Evolutionary conservation across 2,888 invertebrate genomes (phyloP).

Genomic region (Shargacucullia verbasci): DNA sequence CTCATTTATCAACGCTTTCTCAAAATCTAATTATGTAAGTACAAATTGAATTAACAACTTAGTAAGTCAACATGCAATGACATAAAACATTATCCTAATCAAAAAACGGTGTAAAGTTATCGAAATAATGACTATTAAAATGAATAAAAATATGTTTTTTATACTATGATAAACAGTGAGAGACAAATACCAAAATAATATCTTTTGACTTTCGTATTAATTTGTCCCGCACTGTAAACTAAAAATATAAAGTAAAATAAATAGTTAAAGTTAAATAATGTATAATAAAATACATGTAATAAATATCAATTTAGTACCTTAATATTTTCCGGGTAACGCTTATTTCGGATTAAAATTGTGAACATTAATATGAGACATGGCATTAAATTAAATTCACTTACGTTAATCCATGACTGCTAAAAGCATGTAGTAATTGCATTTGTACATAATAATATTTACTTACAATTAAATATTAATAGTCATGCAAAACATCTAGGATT

Average conservation of each 20-base stretch:
- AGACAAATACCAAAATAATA: neutral
- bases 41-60: slow-evolving; percentile 38
- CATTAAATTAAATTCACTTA: slow-evolving; percentile 43
- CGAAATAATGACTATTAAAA: neutral
- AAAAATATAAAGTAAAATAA: too few species aligned
- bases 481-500: slow-evolving; percentile 69
- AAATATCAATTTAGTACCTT: slow-evolving; percentile 44
- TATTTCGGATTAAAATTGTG: slow-evolving; percentile 37
- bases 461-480: slow-evolving; percentile 42
- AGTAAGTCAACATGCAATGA: slow-evolving; percentile 53
- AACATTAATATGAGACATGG: slow-evolving; percentile 42
- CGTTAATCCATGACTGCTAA: slow-evolving; percentile 51
- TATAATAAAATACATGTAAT: slow-evolving; percentile 18
- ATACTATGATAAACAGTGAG: neutral
- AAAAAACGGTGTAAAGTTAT: neutral
- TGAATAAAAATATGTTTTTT: neutral
- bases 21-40: slow-evolving; percentile 35
- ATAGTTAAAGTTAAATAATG: slow-evolving; percentile 2
- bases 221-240: slow-evolving; percentile 13
- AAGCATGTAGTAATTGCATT: slow-evolving; percentile 27
- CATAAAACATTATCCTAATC: neutral
- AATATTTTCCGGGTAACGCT: slow-evolving; percentile 43
- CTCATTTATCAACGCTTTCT: slow-evolving; percentile 42
- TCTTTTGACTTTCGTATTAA: slow-evolving; percentile 1
- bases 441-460: slow-evolving; percentile 34